phyloP scores from a whole-genome alignment of 2,797 vertebrate species.

The Echeneis naucrates region DNA sequence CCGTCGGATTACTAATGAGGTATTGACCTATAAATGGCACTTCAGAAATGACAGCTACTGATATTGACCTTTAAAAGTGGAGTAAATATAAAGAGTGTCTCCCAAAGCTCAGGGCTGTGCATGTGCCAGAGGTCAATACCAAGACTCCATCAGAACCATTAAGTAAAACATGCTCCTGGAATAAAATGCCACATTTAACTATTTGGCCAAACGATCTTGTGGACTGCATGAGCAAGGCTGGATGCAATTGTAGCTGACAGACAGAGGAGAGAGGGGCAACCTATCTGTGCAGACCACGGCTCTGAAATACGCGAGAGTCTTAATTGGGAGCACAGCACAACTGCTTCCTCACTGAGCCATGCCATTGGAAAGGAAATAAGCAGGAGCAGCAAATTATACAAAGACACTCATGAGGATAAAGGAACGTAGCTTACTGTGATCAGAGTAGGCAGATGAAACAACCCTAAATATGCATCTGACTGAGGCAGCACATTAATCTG shows the following conservation, averaged over 20 bases:
- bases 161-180: constrained; percentile 51
- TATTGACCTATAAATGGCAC: constrained; percentile 81
- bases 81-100: constrained; percentile 72
- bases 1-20: constrained; percentile 74
- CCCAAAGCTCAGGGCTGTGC: constrained; percentile 42
- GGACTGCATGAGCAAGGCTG: constrained; percentile 22
- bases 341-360: constrained; percentile 67
- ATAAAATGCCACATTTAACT: constrained; percentile 60
- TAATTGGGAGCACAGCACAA: constrained; percentile 78
- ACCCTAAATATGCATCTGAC: constrained; percentile 57
- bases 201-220: constrained; percentile 43
- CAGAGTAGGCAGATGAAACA: constrained; percentile 48
- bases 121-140: constrained; percentile 69
- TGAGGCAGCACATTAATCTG: constrained; percentile 28
- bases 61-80: constrained; percentile 76
- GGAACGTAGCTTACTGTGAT: constrained; percentile 42
- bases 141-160: constrained; percentile 65
- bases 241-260: constrained; percentile 52
- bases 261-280: constrained; percentile 33
- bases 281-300: constrained; percentile 33
- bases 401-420: constrained; percentile 63
- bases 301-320: constrained; percentile 69
- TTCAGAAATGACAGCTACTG: constrained; percentile 76
- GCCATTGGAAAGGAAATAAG: constrained; percentile 75
- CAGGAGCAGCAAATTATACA: constrained; percentile 64